These are phyloP conservation scores for Paramormyrops kingsleyae DNA, from an alignment of 2,113 vertebrate species.

Conservation along the genomic window DNA sequence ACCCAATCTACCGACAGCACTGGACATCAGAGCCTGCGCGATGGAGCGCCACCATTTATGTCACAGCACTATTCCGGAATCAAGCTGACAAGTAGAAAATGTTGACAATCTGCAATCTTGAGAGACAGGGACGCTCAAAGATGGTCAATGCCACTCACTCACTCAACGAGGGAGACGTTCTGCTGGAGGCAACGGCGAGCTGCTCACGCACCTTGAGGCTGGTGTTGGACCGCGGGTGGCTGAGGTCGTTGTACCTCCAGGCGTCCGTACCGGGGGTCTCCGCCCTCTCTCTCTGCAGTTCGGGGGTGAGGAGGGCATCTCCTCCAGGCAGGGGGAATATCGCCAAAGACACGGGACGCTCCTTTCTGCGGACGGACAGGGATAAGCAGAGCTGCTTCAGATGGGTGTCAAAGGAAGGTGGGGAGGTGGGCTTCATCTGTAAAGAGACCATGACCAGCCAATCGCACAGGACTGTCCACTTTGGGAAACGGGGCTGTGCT, in stretches of 20 bases:
- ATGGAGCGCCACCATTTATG: neutral
- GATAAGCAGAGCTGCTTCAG: neutral
- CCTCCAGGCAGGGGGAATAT: slow-evolving; percentile 77
- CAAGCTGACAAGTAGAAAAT: neutral
- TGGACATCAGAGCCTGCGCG: neutral
- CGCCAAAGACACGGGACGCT: slow-evolving; percentile 86
- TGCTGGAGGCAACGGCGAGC: neutral
- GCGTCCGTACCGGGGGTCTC: slow-evolving; percentile 76
- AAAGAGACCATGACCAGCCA: neutral
- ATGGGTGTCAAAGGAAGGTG: neutral
- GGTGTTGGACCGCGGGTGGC: slow-evolving; percentile 81
- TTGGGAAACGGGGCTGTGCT: neutral
- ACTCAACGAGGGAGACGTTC: neutral
- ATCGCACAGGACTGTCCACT: neutral
- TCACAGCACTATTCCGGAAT: neutral
- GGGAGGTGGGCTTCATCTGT: neutral
- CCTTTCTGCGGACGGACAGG: slow-evolving; percentile 68
- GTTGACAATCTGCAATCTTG: neutral
- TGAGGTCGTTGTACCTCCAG: slow-evolving; percentile 85
- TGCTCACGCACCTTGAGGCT: slow-evolving; percentile 77
- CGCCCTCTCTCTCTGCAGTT: slow-evolving; percentile 64
- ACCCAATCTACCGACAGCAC: neutral
- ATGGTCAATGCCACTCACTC: neutral
- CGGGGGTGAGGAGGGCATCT: slow-evolving; percentile 74
- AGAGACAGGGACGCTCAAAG: neutral